Percentiles rank a stretch among this genome's conserved stretches.
phyloP scores from a whole-genome alignment of 2,797 vertebrate species.

The Phaenicophaeus curvirostris region DNA sequence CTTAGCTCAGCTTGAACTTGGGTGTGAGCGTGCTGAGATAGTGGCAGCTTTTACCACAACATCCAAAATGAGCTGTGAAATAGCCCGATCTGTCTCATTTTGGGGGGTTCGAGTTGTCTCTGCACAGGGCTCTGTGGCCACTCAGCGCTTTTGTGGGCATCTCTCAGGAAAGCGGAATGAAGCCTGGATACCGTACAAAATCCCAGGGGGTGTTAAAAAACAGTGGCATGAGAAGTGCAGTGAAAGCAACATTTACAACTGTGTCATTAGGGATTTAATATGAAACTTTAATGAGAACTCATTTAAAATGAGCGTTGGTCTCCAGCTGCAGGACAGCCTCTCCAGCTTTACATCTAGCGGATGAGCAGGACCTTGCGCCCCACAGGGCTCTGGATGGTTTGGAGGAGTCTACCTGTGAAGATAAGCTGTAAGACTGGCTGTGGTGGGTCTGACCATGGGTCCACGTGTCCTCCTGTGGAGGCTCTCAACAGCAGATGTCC shows the following conservation, averaged over 20 bases:
- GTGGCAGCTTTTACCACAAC: background rate
- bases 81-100: background rate
- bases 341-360: background rate
- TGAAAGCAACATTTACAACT: background rate
- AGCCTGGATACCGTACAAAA: background rate
- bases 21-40: background rate
- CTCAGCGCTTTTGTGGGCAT: background rate
- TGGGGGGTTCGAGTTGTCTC: background rate
- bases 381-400: background rate
- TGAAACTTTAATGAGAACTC: background rate
- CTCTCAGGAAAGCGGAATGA: background rate
- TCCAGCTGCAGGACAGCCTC: background rate
- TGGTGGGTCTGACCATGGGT: background rate
- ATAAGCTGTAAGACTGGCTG: background rate
- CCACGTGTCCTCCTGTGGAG: fast-evolving
- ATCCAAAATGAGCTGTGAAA: background rate
- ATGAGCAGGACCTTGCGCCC: background rate
- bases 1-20: background rate
- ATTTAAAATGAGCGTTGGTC: background rate
- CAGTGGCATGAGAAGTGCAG: background rate
- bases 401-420: conserved; percentile 54
- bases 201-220: background rate
- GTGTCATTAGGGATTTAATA: background rate
- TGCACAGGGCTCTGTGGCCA: background rate
- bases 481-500: background rate